phyloP scores from a whole-genome alignment of 2,113 vertebrate genomes.

The Triplophysa tibetana region DNA sequence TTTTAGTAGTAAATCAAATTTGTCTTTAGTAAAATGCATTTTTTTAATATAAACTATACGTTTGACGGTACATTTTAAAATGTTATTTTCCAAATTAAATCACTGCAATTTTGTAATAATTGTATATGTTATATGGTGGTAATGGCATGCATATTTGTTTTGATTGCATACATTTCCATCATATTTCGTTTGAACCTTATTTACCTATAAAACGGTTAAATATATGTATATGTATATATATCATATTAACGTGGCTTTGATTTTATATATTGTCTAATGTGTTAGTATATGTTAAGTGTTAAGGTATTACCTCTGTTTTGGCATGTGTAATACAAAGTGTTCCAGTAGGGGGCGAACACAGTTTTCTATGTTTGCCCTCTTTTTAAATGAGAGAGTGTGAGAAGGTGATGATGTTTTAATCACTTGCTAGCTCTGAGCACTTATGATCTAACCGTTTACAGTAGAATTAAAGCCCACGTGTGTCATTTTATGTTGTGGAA shows the following conservation, averaged over 20 bases:
- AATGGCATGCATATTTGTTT: background rate
- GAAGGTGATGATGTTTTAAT: slow-evolving; percentile 44
- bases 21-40: no score
- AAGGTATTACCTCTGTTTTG: background rate
- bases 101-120: background rate
- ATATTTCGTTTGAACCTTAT: no score
- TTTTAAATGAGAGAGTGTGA: slow-evolving; percentile 6
- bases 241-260: background rate
- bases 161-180: no score
- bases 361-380: slow-evolving; percentile 50
- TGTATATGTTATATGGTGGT: background rate
- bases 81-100: background rate
- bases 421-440: slow-evolving; percentile 29
- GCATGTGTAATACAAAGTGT: slow-evolving; percentile 57
- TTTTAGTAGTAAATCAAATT: no score
- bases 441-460: slow-evolving; percentile 10
- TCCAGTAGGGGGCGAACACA: slow-evolving; percentile 79
- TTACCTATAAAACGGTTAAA: no score
- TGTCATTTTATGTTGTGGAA: slow-evolving; percentile 25
- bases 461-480: background rate
- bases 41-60: no score
- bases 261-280: background rate
- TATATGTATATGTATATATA: no score
- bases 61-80: no score
- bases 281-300: background rate